Percentiles rank a stretch among this genome's conserved stretches.
Conservation (phyloP, 92 coral and sea anemone genomes). For the Muricea muricata region DNA sequence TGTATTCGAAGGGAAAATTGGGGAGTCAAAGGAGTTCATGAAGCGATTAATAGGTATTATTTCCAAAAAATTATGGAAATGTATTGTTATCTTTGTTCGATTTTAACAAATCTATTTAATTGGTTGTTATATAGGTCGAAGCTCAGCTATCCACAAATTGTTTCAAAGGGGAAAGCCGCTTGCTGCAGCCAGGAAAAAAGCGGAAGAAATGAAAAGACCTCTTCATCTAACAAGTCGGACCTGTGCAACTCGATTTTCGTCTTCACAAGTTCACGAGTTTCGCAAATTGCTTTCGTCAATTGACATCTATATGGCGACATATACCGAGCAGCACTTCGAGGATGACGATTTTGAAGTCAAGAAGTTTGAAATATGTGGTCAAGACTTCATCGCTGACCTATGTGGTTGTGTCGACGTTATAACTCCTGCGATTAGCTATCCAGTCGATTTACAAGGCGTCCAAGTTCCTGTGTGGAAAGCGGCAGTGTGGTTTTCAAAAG, state of each 20-base stretch:
- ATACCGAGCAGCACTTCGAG: not conserved
- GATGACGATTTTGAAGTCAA: not conserved
- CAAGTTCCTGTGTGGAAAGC: conserved; percentile 23
- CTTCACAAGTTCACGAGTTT: conserved; percentile 27
- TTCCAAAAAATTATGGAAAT: not conserved
- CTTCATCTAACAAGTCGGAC: conserved; percentile 24
- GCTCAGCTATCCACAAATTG: conserved; percentile 10
- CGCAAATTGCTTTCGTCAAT: conserved; percentile 16
- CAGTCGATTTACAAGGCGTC: not conserved
- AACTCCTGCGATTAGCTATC: not conserved
- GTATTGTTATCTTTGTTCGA: too few relatives aligned
- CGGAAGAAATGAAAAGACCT: not conserved
- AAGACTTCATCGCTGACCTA: conserved; percentile 15
- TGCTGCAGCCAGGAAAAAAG: conserved; percentile 19
- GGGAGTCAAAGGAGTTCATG: conserved; percentile 9
- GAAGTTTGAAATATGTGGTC: not conserved
- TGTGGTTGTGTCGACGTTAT: conserved; percentile 24
- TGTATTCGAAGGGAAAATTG: conserved; percentile 19
- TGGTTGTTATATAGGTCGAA: not conserved
- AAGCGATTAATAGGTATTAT: conserved; percentile 14
- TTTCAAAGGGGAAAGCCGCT: conserved; percentile 11
- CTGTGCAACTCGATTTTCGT: conserved; percentile 22
- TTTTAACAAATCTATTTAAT: too few relatives aligned
- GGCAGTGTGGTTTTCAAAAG: conserved; percentile 14
- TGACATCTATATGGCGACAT: conserved; percentile 32